Evolutionary conservation across 2,797 vertebrate species (phyloP), one percentile per base, ranked within the genome.

Genomic region (Microcaecilia unicolor): DNA sequence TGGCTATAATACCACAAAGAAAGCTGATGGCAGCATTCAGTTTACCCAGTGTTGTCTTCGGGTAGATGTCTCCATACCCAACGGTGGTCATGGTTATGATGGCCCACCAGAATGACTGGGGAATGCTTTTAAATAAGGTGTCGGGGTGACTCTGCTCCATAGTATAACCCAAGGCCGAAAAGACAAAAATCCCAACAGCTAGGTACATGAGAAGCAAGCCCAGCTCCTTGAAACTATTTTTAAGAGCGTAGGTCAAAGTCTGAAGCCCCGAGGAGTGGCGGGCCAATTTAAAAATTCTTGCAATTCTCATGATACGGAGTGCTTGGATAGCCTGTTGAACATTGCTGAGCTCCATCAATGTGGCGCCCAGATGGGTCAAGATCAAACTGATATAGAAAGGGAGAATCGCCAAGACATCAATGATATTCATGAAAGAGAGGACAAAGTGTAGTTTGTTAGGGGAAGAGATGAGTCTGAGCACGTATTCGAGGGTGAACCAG

Each of bases 31-130:
- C 94, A 1, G 93, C 95, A 10, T 98, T 98, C 61, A 97, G 85
- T 55, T 94, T 92, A 28, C 95, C 95, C 8, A 98, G 74, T 0
- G 91, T 92, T 34, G 94, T 98, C 72, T 98, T 98, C 36, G 94
- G 94, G 50, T 98, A 98, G 55, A 98, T 93, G 55, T 98, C 95
- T 1, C 95, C 95, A 1, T 97, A 98, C 15, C 95, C 95, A 34
- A 98, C 94, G 0, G 95, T 98, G 24, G 95, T 98, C 94, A 98
- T 98, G 60, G 95, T 98, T 70, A 98, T 98, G 64, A 98, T 92
- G 52, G 95, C 94, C 95, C 95, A 98, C 95, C 95, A 98, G 65
- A 98, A 98, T 2, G 94, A 96, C 48, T 98, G 95, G 5, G 94
- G 94, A 61, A 98, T 98, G 80, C 95, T 98, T 67, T 85, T 89